A percentile compares a stretch with the other conserved stretches of the same genome.
phyloP scores from a whole-genome alignment of 1,140 invertebrate genomes.

The Drosophila melanica region DNA sequence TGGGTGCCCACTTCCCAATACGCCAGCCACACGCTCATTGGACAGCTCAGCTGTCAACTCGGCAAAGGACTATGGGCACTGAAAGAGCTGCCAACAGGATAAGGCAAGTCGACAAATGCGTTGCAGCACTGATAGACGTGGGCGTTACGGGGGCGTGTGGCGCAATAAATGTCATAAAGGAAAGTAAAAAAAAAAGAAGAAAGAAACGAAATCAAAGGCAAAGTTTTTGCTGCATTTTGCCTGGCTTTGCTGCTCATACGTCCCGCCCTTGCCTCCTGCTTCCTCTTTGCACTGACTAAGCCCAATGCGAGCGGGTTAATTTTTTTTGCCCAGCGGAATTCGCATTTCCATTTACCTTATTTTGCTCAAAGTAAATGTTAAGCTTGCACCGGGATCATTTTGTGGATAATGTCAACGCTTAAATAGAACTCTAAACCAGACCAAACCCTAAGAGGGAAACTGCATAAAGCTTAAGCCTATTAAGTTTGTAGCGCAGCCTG shows the following conservation, averaged over 20 bases:
- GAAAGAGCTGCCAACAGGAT: conserved; percentile 51
- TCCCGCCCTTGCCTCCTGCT: not conserved
- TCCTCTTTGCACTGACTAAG: not conserved
- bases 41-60: conserved; percentile 28
- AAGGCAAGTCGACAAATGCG: conserved; percentile 72
- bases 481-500: not conserved
- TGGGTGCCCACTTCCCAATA: conserved; percentile 7
- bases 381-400: conserved; percentile 3
- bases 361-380: conserved; percentile 20
- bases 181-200: conserved; percentile 41
- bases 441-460: not conserved
- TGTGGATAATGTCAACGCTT: not conserved
- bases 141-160: conserved; percentile 16
- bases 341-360: conserved; percentile 6
- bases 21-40: conserved; percentile 17
- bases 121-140: conserved; percentile 65
- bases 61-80: conserved; percentile 35
- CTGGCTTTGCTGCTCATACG: not conserved
- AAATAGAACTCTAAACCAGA: conserved; percentile 3
- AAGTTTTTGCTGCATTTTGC: conserved; percentile 47
- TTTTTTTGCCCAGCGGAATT: conserved; percentile 16
- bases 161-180: conserved; percentile 59
- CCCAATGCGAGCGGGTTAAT: conserved; percentile 18
- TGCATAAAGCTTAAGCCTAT: not conserved
- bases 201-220: conserved; percentile 47